These are phyloP conservation scores for Phasia obesa DNA, from an alignment of 2,888 invertebrate species.

Conservation along the genomic window DNA sequence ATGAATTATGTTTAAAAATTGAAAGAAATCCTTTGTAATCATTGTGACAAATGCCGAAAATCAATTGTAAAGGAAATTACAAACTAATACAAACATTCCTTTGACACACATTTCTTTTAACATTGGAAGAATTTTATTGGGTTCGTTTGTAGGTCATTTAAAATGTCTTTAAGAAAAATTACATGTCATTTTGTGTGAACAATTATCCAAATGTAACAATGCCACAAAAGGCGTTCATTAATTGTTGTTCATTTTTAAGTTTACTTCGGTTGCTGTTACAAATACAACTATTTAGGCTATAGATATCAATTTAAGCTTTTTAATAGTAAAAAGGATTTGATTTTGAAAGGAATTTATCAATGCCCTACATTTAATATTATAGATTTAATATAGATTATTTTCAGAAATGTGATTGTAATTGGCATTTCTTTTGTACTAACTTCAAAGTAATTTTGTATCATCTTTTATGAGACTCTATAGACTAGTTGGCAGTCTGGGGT, in stretches of 20 bases:
- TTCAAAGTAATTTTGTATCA: no score
- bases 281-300: not conserved
- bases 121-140: not conserved
- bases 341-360: not conserved
- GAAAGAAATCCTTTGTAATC: constrained; percentile 49
- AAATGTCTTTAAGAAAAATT: constrained; percentile 79
- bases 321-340: not conserved
- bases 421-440: no score
- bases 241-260: constrained; percentile 75
- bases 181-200: constrained; percentile 78
- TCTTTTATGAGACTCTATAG: no score
- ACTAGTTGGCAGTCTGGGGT: no score
- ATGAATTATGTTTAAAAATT: not conserved
- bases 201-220: constrained; percentile 79
- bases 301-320: not conserved
- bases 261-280: not conserved
- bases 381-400: no score
- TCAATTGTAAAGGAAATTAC: constrained; percentile 59
- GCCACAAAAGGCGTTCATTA: constrained; percentile 78
- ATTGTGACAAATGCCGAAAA: constrained; percentile 56
- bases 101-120: not conserved
- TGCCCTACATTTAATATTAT: not conserved
- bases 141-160: constrained; percentile 75
- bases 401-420: no score
- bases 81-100: not conserved